Percentiles rank a stretch among this genome's conserved stretches.
These are phyloP conservation scores for Zeus faber DNA, from an alignment of 2,113 vertebrate genomes.

Conservation along the genomic window DNA sequence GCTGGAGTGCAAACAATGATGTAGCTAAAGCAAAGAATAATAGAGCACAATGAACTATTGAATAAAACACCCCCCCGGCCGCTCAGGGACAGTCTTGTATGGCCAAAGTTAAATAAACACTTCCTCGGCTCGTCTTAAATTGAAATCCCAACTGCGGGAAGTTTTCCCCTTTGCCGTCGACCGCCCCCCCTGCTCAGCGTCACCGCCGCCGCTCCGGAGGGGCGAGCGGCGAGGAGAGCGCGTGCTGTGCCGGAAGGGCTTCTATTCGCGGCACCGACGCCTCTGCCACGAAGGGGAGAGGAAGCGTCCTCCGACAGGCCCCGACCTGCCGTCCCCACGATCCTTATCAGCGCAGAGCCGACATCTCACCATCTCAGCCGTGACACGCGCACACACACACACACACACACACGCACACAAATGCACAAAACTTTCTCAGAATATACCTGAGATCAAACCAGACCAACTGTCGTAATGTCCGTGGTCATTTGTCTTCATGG, in stretches of 20 bases:
- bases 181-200: not conserved
- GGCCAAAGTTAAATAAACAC: not conserved
- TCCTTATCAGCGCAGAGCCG: slow-evolving; percentile 52
- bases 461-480: too few relatives aligned
- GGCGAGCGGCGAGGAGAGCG: too few relatives aligned
- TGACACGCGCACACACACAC: slow-evolving; percentile 3
- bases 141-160: not conserved
- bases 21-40: slow-evolving; percentile 32
- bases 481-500: too few relatives aligned
- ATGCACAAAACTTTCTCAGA: too few relatives aligned
- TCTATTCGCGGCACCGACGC: not conserved
- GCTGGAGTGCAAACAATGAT: too few relatives aligned
- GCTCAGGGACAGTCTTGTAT: not conserved
- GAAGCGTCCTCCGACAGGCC: slow-evolving; percentile 23
- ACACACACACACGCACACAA: slow-evolving; percentile 1
- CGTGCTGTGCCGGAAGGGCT: not conserved
- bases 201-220: not conserved
- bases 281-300: not conserved
- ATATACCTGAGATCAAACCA: too few relatives aligned
- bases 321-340: slow-evolving; percentile 41
- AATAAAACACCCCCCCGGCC: slow-evolving; percentile 4
- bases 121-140: not conserved
- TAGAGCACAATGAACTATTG: slow-evolving; percentile 3
- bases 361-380: slow-evolving; percentile 59
- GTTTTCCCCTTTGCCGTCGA: not conserved